phyloP scores from a whole-genome alignment of 92 coral and sea anemone species.

The Phymanthus crucifer region DNA sequence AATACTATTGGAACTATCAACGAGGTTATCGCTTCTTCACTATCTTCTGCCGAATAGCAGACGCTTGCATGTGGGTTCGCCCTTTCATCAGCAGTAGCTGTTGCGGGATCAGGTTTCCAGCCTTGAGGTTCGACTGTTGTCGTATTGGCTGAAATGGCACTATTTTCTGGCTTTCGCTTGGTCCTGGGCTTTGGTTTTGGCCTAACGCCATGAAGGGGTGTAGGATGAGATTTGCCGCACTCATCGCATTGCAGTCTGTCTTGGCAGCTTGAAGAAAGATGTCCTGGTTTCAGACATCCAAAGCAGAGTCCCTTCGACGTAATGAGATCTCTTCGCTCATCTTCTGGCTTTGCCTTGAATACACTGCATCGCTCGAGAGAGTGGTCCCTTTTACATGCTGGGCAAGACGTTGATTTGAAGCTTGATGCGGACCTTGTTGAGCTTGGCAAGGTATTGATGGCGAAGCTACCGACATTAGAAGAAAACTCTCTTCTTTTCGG shows the following conservation, averaged over 20 bases:
- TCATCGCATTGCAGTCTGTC: background rate
- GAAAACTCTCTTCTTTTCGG: background rate
- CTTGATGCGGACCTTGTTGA: slow-evolving; percentile 13
- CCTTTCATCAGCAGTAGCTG: background rate
- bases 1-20: slow-evolving; percentile 41
- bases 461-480: slow-evolving; percentile 22
- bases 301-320: background rate
- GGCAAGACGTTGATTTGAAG: slow-evolving; percentile 23
- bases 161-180: background rate
- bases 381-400: slow-evolving; percentile 44
- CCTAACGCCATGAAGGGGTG: background rate
- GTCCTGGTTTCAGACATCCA: background rate
- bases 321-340: background rate
- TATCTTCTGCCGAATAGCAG: background rate
- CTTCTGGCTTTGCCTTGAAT: slow-evolving; percentile 18
- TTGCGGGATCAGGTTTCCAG: background rate
- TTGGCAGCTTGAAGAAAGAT: slow-evolving; percentile 2
- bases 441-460: background rate
- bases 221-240: background rate
- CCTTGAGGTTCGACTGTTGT: background rate
- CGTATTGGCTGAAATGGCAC: background rate
- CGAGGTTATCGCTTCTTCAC: slow-evolving; percentile 16
- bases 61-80: slow-evolving; percentile 15
- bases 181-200: background rate
- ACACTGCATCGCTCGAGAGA: slow-evolving; percentile 43